Evolutionary conservation across 2,113 vertebrate species (phyloP).

Genomic region (Micromys minutus): DNA sequence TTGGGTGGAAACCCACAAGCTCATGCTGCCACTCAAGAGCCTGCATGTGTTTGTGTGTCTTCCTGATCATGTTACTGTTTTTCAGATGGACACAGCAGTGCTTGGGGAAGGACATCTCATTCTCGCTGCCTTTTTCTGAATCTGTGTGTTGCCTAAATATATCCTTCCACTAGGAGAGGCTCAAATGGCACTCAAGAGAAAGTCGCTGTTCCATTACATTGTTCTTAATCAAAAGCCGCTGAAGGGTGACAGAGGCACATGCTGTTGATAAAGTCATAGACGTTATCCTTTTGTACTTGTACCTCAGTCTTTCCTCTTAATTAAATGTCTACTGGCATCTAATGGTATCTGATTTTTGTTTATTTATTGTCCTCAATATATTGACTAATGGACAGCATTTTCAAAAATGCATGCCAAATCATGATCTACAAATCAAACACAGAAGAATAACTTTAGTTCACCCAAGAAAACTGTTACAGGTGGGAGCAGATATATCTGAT

Average conservation of each 20-base stretch:
- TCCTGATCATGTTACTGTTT: conserved; percentile 26
- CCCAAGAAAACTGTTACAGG: conserved; percentile 30
- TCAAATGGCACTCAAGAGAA: conserved; percentile 38
- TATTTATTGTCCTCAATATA: conserved; percentile 28
- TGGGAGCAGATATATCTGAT: not conserved
- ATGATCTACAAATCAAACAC: conserved; percentile 31
- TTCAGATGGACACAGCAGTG: not conserved
- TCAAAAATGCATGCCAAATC: conserved; percentile 21
- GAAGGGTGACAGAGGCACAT: not conserved
- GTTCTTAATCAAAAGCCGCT: not conserved
- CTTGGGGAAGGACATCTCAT: conserved; percentile 59
- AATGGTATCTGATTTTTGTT: not conserved
- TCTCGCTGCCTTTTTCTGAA: conserved; percentile 52
- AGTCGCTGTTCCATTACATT: conserved; percentile 18
- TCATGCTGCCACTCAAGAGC: not conserved
- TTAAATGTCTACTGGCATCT: not conserved
- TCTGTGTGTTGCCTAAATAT: conserved; percentile 54
- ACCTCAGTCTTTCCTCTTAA: conserved; percentile 24
- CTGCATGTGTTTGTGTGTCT: not conserved
- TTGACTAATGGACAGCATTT: conserved; percentile 45
- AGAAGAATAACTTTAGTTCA: conserved; percentile 43
- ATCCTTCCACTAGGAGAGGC: conserved; percentile 18
- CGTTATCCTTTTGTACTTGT: not conserved
- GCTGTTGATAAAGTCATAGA: conserved; percentile 45
- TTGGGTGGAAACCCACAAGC: conserved; percentile 26